phyloP scores from a whole-genome alignment of 2,113 vertebrate genomes.

The Ciconia stormi region DNA sequence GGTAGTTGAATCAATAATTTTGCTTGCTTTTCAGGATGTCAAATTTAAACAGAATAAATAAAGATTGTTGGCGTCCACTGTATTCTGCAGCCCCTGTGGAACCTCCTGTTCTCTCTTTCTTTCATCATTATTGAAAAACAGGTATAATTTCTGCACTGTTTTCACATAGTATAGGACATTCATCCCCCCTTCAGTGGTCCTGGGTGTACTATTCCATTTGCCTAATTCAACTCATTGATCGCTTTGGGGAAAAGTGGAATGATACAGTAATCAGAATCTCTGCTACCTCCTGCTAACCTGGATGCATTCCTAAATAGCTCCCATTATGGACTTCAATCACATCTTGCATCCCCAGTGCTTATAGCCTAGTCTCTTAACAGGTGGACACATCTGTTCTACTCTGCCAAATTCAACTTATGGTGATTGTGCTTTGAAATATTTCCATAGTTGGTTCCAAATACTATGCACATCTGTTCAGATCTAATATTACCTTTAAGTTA shows the following conservation, averaged over 20 bases:
- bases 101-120: not conserved
- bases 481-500: constrained; percentile 61
- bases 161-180: not conserved
- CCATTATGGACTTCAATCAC: constrained; percentile 36
- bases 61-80: not conserved
- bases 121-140: not conserved
- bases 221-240: constrained; percentile 19
- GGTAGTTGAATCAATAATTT: not conserved
- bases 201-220: not conserved
- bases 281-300: constrained; percentile 57
- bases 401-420: constrained; percentile 62
- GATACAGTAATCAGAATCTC: constrained; percentile 38
- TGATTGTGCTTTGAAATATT: constrained; percentile 67
- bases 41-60: constrained; percentile 34
- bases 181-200: not conserved
- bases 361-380: constrained; percentile 63
- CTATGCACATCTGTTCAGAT: constrained; percentile 63
- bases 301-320: constrained; percentile 61
- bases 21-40: not conserved
- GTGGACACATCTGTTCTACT: constrained; percentile 74
- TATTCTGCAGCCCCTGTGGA: not conserved
- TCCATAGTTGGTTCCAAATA: constrained; percentile 59
- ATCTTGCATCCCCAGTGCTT: constrained; percentile 49
- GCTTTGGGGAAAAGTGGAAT: constrained; percentile 14
- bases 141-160: not conserved